Evolutionary conservation across 2,113 vertebrate genomes (phyloP), one percentile per base, ranked within the genome.

Genomic region (Eptesicus fuscus): DNA sequence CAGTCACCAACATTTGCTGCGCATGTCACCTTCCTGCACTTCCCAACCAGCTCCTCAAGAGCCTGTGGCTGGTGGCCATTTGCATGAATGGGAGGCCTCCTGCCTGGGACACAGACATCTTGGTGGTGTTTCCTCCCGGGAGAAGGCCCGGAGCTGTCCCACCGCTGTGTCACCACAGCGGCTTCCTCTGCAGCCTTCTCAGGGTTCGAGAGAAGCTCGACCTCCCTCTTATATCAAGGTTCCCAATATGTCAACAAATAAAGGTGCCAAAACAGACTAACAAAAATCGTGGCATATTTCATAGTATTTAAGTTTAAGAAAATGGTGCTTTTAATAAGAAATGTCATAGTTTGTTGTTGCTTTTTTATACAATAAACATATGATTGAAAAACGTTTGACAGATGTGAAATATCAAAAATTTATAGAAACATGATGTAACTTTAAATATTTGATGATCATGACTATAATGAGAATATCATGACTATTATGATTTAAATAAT

Each of bases 361-460:
- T 83, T 96, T 35, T 32, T 77, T 70, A 87, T 10, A 56, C 30
- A 69, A 56, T 5, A 63, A 91, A 73, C 85, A 23, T 61, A 61
- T 35, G 14, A n/a, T 44, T 67, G 18, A 32, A 77, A 88, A 77
- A 67, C n/a, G 79, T 61, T 47, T 47, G 70, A 42, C 9, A 37
- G 51, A 76, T 30, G 16, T 22, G 28, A 93, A 86, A 80, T 73
- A 69, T 56, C 30, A 56, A 74, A 65, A 83, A 63, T 85, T 79
- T 77, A 17, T 20, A 85, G 49, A 28, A 93, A 87, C 71, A 40
- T 82, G 70, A 91, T 40, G 10, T 71, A 80, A 61, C 7, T 71
- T 90, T 83, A 88, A 94, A 87, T 37, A 76, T 56, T 90, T 90
- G 67, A 83, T 83, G n/a, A 79, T 84, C 35, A 11, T 59, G 47